Percentiles rank a stretch among this genome's conserved stretches.
Conservation (phyloP, 2,888 invertebrate species). For the Operophtera brumata region DNA sequence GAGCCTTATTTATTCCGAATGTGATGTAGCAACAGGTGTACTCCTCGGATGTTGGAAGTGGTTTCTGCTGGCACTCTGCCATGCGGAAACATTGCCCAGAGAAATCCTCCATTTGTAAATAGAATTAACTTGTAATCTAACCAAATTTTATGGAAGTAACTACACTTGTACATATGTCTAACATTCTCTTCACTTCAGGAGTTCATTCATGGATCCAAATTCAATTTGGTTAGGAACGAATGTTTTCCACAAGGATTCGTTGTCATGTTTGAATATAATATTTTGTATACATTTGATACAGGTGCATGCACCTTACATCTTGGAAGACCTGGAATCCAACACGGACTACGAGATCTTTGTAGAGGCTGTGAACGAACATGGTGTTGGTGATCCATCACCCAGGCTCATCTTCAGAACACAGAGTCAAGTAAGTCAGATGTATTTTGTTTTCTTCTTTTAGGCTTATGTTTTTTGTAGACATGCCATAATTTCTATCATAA, state of each 20-base stretch:
- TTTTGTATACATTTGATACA: slow-evolving; percentile 27
- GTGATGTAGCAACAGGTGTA: slow-evolving; percentile 12
- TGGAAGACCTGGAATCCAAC: slow-evolving; percentile 87
- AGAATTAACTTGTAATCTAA: slow-evolving; percentile 16
- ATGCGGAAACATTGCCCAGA: slow-evolving; percentile 13
- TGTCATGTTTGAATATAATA: too few species aligned
- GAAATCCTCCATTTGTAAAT: slow-evolving; percentile 6
- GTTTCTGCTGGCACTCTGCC: slow-evolving; percentile 10
- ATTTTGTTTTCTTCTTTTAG: too few species aligned
- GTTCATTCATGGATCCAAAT: not conserved
- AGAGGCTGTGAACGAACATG: slow-evolving; percentile 89
- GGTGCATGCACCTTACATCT: slow-evolving; percentile 86
- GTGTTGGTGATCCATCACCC: slow-evolving; percentile 87
- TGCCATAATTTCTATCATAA: too few species aligned
- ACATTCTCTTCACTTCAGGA: not conserved
- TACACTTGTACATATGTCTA: not conserved
- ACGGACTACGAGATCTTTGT: slow-evolving; percentile 90
- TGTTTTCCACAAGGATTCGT: too few species aligned
- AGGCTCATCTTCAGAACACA: slow-evolving; percentile 88
- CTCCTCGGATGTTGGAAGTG: slow-evolving; percentile 7
- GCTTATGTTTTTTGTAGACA: too few species aligned
- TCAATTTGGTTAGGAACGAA: too few species aligned
- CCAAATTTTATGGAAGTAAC: slow-evolving; percentile 6
- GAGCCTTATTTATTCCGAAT: slow-evolving; percentile 3
- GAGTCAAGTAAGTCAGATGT: slow-evolving; percentile 78